Evolutionary conservation across 2,113 vertebrate species (phyloP).

Genomic region (Solea senegalensis): DNA sequence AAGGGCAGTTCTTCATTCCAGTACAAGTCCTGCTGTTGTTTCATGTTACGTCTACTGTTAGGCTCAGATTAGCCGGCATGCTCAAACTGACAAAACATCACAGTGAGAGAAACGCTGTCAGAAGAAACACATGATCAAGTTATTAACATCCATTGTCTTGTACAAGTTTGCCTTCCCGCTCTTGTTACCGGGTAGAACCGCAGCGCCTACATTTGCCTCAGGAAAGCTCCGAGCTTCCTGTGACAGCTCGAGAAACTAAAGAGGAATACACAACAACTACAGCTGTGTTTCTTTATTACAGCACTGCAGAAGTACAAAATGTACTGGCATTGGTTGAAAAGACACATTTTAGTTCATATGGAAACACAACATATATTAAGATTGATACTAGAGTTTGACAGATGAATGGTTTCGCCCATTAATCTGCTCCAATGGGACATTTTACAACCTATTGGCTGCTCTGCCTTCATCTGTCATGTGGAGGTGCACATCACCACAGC

Average conservation of each 20-base stretch:
- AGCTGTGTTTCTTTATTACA: not conserved
- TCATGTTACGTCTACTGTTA: not conserved
- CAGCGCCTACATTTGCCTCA: not conserved
- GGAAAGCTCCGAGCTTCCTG: not conserved
- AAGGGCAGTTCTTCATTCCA: conserved; percentile 2
- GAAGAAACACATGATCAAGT: conserved; percentile 3
- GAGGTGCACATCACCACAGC: no score
- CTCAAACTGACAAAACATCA: conserved; percentile 46
- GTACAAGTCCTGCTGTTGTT: conserved; percentile 5
- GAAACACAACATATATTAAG: no score
- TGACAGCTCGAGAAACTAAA: conserved; percentile 1
- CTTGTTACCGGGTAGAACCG: not conserved
- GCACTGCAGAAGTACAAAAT: no score
- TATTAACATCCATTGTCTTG: not conserved
- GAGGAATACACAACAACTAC: not conserved
- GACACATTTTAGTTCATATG: no score
- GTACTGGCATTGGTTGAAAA: no score
- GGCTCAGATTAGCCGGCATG: conserved; percentile 43
- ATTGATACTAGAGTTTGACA: no score
- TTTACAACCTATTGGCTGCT: no score
- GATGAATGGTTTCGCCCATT: no score
- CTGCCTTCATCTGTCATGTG: no score
- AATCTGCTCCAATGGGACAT: no score
- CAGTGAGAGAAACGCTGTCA: conserved; percentile 9
- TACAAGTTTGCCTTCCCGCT: not conserved